Evolutionary conservation across 2,113 vertebrate genomes (phyloP).

Genomic region (Nymphicus hollandicus): DNA sequence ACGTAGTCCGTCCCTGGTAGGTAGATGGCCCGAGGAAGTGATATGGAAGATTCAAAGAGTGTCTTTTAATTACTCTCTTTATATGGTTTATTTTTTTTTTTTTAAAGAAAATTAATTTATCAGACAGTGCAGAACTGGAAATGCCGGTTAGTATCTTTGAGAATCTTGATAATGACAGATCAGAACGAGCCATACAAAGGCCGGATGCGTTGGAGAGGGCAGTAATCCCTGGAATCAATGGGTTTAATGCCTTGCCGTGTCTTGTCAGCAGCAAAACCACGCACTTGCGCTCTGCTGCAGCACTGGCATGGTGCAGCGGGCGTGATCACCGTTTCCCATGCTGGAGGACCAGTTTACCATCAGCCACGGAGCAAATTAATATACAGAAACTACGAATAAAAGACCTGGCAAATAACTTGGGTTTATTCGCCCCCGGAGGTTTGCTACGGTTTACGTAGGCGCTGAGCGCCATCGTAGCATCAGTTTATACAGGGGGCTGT

Average conservation of each 20-base stretch:
- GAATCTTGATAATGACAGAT: background rate
- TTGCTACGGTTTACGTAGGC: background rate
- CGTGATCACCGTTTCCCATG: accelerated
- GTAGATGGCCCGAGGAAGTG: background rate
- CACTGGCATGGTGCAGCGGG: accelerated
- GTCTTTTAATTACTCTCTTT: background rate
- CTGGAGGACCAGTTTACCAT: accelerated
- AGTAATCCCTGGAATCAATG: accelerated
- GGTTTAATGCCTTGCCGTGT: accelerated
- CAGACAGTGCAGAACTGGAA: background rate
- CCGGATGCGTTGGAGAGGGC: accelerated
- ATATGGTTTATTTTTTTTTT: background rate
- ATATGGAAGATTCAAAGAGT: background rate
- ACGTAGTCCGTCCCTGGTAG: background rate
- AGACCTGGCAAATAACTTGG: background rate
- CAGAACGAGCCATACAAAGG: accelerated
- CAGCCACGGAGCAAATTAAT: accelerated
- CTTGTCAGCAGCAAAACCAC: accelerated
- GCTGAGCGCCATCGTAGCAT: background rate
- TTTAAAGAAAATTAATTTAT: background rate
- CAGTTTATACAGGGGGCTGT: background rate
- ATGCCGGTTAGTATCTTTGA: background rate
- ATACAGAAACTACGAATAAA: accelerated
- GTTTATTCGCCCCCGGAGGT: too few relatives aligned
- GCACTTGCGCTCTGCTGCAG: accelerated